Percentiles rank a stretch among this genome's conserved stretches.
These are phyloP conservation scores for Thyatira batis DNA, from an alignment of 2,888 invertebrate species.

Conservation along the genomic window DNA sequence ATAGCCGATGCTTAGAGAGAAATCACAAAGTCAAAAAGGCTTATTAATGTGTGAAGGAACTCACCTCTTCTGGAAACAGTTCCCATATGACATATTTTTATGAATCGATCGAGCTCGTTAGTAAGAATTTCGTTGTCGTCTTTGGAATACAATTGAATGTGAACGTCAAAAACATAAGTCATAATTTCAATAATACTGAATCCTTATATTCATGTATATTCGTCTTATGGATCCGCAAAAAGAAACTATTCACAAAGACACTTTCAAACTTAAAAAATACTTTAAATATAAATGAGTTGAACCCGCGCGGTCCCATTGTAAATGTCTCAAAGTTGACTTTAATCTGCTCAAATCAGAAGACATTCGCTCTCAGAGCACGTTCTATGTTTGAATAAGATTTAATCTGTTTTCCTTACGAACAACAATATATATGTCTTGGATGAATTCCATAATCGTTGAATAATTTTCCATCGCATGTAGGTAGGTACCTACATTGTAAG, in stretches of 20 bases:
- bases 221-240: conserved; percentile 44
- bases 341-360: conserved; percentile 70
- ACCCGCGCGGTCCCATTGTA: conserved; percentile 52
- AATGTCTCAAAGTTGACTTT: conserved; percentile 58
- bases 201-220: conserved; percentile 45
- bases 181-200: conserved; percentile 66
- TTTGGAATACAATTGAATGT: conserved; percentile 79
- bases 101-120: conserved; percentile 71
- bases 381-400: conserved; percentile 69
- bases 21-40: conserved; percentile 75
- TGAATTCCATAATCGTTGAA: conserved; percentile 68
- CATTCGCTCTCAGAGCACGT: conserved; percentile 75
- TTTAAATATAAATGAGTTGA: conserved; percentile 55
- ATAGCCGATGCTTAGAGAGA: conserved; percentile 63
- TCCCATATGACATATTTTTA: conserved; percentile 69
- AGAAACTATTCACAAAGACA: conserved; percentile 45
- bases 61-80: conserved; percentile 64
- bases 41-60: conserved; percentile 81
- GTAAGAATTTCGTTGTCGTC: conserved; percentile 65
- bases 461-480: conserved; percentile 66
- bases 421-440: conserved; percentile 53
- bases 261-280: conserved; percentile 41
- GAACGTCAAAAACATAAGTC: conserved; percentile 71
- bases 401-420: conserved; percentile 69
- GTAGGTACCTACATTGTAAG: no score